Percentiles rank a stretch among this genome's conserved stretches.
Evolutionary conservation across 2,797 vertebrate species (phyloP).

Genomic region (Aldrovandia affinis): DNA sequence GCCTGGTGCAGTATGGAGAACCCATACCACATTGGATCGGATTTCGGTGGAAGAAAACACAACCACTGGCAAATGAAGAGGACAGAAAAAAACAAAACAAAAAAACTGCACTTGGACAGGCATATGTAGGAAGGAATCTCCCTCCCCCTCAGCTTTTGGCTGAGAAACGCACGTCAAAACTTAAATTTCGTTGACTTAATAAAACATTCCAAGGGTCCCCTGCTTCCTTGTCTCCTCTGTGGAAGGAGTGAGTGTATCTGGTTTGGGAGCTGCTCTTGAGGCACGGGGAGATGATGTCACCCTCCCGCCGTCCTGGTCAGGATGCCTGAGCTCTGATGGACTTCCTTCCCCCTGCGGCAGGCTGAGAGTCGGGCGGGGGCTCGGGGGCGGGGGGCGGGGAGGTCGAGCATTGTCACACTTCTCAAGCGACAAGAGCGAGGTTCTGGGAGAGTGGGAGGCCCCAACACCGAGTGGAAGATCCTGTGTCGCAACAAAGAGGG

Average conservation of each 20-base stretch:
- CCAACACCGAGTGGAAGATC: constrained; percentile 21
- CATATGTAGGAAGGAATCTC: constrained; percentile 35
- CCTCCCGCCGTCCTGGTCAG: constrained; percentile 6
- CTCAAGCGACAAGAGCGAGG: constrained; percentile 28
- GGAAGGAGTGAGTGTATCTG: constrained; percentile 33
- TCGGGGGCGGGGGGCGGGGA: not conserved
- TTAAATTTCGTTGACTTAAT: constrained; percentile 24
- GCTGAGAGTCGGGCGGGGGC: constrained; percentile 36
- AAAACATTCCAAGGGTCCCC: constrained; percentile 33
- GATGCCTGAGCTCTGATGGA: constrained; percentile 13
- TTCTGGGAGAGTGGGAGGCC: not conserved
- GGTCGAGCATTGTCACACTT: constrained; percentile 38
- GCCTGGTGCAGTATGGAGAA: constrained; percentile 12
- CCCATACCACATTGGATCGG: constrained; percentile 17
- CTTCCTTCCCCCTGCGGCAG: constrained; percentile 18
- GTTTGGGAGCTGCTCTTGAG: constrained; percentile 20
- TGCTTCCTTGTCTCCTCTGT: constrained; percentile 21
- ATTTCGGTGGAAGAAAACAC: constrained; percentile 16
- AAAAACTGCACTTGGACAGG: too few relatives aligned
- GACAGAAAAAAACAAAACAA: constrained; percentile 21
- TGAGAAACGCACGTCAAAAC: constrained; percentile 33
- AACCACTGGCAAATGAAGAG: constrained; percentile 12
- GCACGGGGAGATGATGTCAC: constrained; percentile 32
- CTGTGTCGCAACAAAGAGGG: not conserved
- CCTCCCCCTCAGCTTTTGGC: constrained; percentile 27